Conservation (phyloP, 2,888 invertebrate species). For the Stenodera caucasica region DNA sequence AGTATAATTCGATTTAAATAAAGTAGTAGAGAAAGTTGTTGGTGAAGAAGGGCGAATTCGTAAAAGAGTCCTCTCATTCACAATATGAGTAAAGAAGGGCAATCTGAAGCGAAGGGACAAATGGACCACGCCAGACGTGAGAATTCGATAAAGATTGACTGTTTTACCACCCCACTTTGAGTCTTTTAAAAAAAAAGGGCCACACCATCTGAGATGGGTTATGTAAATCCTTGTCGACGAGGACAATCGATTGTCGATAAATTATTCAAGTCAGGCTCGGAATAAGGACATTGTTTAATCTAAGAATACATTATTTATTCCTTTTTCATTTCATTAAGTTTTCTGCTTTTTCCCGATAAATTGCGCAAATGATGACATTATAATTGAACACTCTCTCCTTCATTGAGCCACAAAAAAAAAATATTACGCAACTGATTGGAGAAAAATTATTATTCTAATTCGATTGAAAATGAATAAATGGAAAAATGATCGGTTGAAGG, state of each 20-base stretch:
- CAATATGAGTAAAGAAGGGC: slow-evolving; percentile 36
- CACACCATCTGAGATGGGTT: slow-evolving; percentile 17
- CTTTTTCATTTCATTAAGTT: slow-evolving; percentile 4
- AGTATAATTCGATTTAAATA: slow-evolving; percentile 58
- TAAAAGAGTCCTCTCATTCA: neutral
- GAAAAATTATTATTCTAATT: neutral
- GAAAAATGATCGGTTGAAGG: too few relatives aligned
- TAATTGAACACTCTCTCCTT: neutral
- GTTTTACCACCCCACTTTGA: slow-evolving; percentile 44
- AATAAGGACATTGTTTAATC: slow-evolving; percentile 14
- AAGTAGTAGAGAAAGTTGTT: slow-evolving; percentile 46
- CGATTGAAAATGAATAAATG: too few relatives aligned
- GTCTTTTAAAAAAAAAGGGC: slow-evolving; percentile 24
- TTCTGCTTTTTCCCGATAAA: neutral
- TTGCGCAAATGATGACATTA: neutral
- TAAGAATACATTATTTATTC: slow-evolving; percentile 7
- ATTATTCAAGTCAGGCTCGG: slow-evolving; percentile 10
- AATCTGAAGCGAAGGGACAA: slow-evolving; percentile 50
- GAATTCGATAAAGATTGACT: slow-evolving; percentile 53
- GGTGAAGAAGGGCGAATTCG: slow-evolving; percentile 34
- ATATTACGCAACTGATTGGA: too few relatives aligned
- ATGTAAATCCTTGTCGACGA: slow-evolving; percentile 15
- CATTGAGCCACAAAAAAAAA: too few relatives aligned
- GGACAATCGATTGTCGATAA: slow-evolving; percentile 10
- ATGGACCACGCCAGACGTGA: slow-evolving; percentile 52